Base-by-base conservation (phyloP, 2,113 vertebrate genomes). In the Phalacrocorax pelagicus region DNA sequence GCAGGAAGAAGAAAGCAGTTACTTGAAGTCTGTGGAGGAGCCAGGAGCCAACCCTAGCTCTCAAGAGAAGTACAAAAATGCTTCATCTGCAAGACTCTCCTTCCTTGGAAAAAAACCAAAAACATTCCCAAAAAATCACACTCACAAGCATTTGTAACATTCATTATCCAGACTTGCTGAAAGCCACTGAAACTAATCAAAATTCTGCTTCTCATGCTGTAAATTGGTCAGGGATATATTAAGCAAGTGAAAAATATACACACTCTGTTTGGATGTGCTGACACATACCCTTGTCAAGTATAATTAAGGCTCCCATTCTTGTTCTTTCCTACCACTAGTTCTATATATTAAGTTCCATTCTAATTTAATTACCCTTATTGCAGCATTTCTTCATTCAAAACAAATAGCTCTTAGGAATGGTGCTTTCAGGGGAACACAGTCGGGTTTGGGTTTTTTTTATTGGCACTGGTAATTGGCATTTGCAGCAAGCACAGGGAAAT, bases 371-470 rank as follows among this genome's bases (percentile, higher is more conserved):
- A 74, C 46, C n/a, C 19, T 70, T 74, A 78, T 44, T 86, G 72
- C 70, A 93, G 55, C 59, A 81, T 90, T 95, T 84, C 47, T 74
- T 93, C 59, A 52, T 83, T 93, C 44, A 63, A 84, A 95, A 88
- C 70, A 94, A 94, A 71, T 3, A 22, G 23, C 75, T 95, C 55
- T 65, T 36, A 84, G 82, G 80, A 94, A 90, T 40, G 27, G 40
- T 63, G 21, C 29, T 95, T 93, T 71, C 86, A 81, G 82, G 65
- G 59, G 63, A 92, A 15, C 34, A n/a, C 54, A 90, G 46, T 27
- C 27, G 22, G 32, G 27, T 32, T 71, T 51, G 4, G 38, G 38
- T 20, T 22, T 51, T 38, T 71, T 59, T 75, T 93, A 90, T 85
- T 72, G n/a, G 51, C 82, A 44, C 17, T 88, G 44, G 32, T 88